A percentile compares a stretch with the other conserved stretches of the same genome.
Conservation (phyloP, 23 tunicate species). For the Trididemnum miniatum region DNA sequence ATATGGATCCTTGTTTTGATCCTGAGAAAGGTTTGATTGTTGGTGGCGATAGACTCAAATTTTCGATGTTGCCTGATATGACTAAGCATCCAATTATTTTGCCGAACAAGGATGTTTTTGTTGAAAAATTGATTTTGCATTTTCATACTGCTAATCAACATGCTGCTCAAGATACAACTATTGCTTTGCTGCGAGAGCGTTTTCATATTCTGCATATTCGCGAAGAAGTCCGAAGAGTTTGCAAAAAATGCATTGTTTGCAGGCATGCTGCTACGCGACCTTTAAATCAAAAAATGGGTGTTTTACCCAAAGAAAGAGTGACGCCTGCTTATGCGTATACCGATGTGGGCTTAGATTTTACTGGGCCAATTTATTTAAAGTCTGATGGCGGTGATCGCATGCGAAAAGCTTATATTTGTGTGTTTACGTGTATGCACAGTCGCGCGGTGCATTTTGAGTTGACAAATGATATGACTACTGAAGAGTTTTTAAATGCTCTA, state of each 20-base stretch:
- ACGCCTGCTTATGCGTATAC: too few relatives aligned
- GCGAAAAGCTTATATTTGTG: too few relatives aligned
- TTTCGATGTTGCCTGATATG: background rate
- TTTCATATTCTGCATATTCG: constrained; percentile 2
- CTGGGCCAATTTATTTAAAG: too few relatives aligned
- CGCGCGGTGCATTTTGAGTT: too few relatives aligned
- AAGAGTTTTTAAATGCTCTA: too few relatives aligned
- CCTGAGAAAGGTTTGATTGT: background rate
- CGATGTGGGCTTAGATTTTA: too few relatives aligned
- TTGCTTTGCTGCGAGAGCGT: background rate
- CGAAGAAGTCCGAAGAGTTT: background rate
- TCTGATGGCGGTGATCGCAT: too few relatives aligned
- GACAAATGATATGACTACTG: too few relatives aligned
- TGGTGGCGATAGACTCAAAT: background rate
- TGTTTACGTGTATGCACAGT: too few relatives aligned
- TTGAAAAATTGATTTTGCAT: background rate
- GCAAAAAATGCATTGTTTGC: background rate
- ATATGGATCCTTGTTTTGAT: background rate
- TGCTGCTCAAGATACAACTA: constrained; percentile 10
- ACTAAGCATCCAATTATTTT: background rate
- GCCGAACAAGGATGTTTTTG: background rate
- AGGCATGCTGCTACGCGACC: background rate
- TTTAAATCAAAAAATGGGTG: background rate
- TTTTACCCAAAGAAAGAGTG: too few relatives aligned
- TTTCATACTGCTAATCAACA: background rate